These are phyloP conservation scores for Ctenomys sociabilis DNA, from an alignment of 2,113 vertebrate genomes.

Conservation along the genomic window DNA sequence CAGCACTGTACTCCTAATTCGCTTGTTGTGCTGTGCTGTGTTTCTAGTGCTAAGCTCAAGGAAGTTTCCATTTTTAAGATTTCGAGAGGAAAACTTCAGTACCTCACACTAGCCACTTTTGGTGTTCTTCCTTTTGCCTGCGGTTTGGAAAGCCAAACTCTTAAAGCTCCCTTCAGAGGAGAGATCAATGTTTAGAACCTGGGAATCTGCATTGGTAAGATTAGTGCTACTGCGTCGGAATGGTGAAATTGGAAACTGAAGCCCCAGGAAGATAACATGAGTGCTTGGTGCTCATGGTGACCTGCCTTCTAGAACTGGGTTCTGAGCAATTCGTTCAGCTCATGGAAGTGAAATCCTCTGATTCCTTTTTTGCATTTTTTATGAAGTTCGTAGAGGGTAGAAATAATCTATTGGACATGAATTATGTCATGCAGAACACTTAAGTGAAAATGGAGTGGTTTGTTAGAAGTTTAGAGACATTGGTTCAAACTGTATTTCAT, in stretches of 20 bases:
- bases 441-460: background rate
- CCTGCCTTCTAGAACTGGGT: background rate
- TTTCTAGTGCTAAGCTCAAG: background rate
- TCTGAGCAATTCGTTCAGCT: background rate
- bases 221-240: background rate
- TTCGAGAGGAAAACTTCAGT: background rate
- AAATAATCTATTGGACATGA: background rate
- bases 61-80: constrained; percentile 10
- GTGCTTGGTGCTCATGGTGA: background rate
- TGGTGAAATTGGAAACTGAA: background rate
- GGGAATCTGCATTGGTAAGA: background rate
- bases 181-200: constrained; percentile 36
- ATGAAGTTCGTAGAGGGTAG: background rate
- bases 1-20: background rate
- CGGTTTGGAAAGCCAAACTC: background rate
- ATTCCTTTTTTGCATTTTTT: background rate
- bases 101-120: constrained; percentile 16
- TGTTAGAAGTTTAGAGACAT: background rate
- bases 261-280: background rate
- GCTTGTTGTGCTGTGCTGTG: background rate
- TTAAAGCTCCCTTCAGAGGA: constrained; percentile 20
- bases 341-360: background rate
- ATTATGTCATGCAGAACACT: background rate
- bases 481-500: background rate
- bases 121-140: background rate